Evolutionary conservation across 35 echinoderm and acorn worm genomes (phyloP), one percentile per base, ranked within the genome.

Genomic region (Lytechinus pictus): DNA sequence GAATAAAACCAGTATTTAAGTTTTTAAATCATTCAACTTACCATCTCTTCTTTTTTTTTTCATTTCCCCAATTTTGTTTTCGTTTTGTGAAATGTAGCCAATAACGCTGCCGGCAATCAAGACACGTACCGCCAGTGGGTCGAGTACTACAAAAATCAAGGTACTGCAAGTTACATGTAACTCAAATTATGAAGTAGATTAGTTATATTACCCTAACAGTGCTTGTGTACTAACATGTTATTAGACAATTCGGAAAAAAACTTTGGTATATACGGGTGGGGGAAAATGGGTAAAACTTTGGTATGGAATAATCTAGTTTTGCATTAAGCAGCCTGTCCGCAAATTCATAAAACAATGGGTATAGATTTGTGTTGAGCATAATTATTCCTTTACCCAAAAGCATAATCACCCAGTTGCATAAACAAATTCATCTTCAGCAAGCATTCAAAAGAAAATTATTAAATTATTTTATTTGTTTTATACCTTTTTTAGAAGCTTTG

Each of bases 101-200:
- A 93, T 57, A 93, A 57, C 52, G 29, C 8, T 33, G 92, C 92
- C 27, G 92, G 29, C n/a, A 93, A 93, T 27, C 52, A n/a, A 55
- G 92, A 93, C 92, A 53, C 57, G 53, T 16, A 57, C 10, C 92
- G 54, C 29, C 92, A 57, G 53, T 93, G 92, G 92, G 92, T 54
- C 54, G 92, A 93, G 54, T 93, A 93, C 92, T 93, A 93, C 92
- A 93, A 54, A 93, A 28, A 29, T 3, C 92, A 93, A 93, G 92
- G 92, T 93, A 57, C 92, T 13, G 16, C 33, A 44, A 44, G 33
- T 44, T 44, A 21, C 9, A 93, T 14, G 9, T 5, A 52, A 44
- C 33, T 52, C 88, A 29, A 90, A 90, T 90, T 52, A 54, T 90
- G 16, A n/a, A 27, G 88, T 52, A 52, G 29, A 90, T 44, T 21